Evolutionary conservation across 2,797 vertebrate species (phyloP), one percentile per base, ranked within the genome.

Genomic region (Graptemys geographica): DNA sequence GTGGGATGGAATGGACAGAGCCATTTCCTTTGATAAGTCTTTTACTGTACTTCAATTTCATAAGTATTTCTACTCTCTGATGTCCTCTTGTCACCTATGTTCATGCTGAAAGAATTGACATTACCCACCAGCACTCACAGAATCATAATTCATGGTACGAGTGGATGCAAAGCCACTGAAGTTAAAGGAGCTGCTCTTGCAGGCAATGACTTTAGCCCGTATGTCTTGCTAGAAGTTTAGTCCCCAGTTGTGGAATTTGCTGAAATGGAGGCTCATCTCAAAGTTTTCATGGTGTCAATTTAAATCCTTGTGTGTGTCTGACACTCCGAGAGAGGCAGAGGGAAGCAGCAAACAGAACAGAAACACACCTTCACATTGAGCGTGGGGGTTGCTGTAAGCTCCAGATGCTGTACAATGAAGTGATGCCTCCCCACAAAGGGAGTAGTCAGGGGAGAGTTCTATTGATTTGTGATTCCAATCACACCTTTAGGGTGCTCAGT

Each of bases 121-220:
- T 44, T 21, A 12, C 23, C 41, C 41, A 41, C 5, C 23, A 12
- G 69, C 37, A 15, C 41, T 27, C 11, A 2, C 18, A 69, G n/a
- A 69, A 37, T 9, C 65, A 19, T 47, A 47, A 47, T 19, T 37
- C n/a, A 37, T 37, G 25, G 25, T 25, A 47, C 25, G 12, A 44
- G 6, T 37, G 41, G 41, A 47, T 15, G 12, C 25, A 15, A 28
- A 4, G 11, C 25, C 25, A 11, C 25, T n/a, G 19, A 19, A 23
- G 8, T 37, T n/a, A 37, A 37, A 19, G 65, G 19, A 72, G 19
- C 65, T 11, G 1, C 65, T 37, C 31, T 69, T 69, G 33, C 18
- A 2, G 3, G 65, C 16, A 21, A n/a, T 18, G 65, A 69, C 65
- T 21, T 37, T 21, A 1, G 16, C n/a, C 65, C 5, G 0, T 25